Conservation (phyloP, 2,888 invertebrate species). For the Chrysopilus asiliformis region DNA sequence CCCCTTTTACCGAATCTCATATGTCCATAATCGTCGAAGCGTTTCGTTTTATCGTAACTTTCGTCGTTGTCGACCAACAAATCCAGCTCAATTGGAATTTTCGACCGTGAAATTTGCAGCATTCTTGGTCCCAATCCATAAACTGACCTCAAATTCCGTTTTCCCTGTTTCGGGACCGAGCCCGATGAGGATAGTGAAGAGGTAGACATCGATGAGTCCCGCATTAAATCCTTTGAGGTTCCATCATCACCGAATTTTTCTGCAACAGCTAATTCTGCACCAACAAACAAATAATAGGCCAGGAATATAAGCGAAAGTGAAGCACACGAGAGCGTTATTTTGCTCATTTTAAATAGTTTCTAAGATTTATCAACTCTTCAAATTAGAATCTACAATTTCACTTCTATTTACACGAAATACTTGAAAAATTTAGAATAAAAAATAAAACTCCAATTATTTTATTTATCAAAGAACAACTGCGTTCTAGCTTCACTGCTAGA, state of each 20-base stretch:
- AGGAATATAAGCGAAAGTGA: background rate
- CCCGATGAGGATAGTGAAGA: too few relatives aligned
- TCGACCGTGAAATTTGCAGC: conserved; percentile 24
- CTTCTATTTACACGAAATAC: too few relatives aligned
- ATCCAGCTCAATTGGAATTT: conserved; percentile 29
- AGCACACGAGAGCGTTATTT: background rate
- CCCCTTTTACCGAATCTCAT: conserved; percentile 48
- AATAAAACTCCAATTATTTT: too few relatives aligned
- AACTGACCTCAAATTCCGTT: conserved; percentile 20
- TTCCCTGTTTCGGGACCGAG: background rate
- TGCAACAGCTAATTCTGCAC: background rate
- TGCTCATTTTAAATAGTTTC: too few relatives aligned
- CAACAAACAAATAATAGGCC: background rate
- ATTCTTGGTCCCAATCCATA: conserved; percentile 20
- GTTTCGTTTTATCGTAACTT: conserved; percentile 34
- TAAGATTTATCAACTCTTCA: too few relatives aligned
- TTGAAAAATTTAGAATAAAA: too few relatives aligned
- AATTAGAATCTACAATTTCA: too few relatives aligned
- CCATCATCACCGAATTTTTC: background rate
- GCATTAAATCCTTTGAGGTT: background rate
- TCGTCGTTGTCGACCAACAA: conserved; percentile 26
- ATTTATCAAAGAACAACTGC: too few relatives aligned
- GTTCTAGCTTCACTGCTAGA: too few relatives aligned
- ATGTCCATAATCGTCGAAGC: conserved; percentile 60
- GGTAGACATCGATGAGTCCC: too few relatives aligned